Base-by-base conservation (phyloP, 2,113 vertebrate genomes). In the Marmota monax region DNA sequence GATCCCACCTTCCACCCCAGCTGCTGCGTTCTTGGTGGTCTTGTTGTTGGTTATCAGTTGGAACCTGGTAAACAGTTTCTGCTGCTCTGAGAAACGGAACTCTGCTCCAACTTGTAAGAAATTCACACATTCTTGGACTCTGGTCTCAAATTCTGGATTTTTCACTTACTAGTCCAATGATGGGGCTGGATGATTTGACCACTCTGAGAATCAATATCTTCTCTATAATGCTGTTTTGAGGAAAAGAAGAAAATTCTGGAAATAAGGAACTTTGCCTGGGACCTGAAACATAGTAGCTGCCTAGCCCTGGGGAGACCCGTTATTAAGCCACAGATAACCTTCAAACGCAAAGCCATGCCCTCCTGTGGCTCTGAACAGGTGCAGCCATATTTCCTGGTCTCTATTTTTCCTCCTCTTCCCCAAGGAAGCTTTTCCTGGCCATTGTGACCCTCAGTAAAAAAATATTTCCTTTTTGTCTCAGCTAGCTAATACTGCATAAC, bases 401-500 rank as follows among this genome's bases (percentile, higher is more conserved):
- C 65, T 25, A 6, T 29, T 27, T 23, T 2, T 10, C 65, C 17
- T 80, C 37, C 32, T 42, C 5, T 20, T 77, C 34, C 20, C 25
- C 16, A 14, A 16, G 27, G 34, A 80, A 56, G n/a, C 18, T 23
- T 74, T 61, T 74, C 32, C 16, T 48, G 48, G 34, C 18, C 23
- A 37, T 8, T 12, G 5, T 34, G 23, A 53, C 53, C 76, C 53
- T 61, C 51, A 32, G 53, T 5, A 22, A 37, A 37, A 37, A 37
- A 37, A 42, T 77, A 25, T 77, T 85, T 77, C 45, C 14, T 69
- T 65, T 78, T 69, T 69, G 91, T 86, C n/a, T 86, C 92, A 86
- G 83, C 63, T 77, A 77, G 72, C 45, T 42, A 58, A n/a, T 78
- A n/a, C 73, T 69, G 45, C 9, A 10, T 78, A 78, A 86, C 83